These are phyloP conservation scores for Tetranychus urticae DNA, from an alignment of 1,140 invertebrate species.

Conservation along the genomic window DNA sequence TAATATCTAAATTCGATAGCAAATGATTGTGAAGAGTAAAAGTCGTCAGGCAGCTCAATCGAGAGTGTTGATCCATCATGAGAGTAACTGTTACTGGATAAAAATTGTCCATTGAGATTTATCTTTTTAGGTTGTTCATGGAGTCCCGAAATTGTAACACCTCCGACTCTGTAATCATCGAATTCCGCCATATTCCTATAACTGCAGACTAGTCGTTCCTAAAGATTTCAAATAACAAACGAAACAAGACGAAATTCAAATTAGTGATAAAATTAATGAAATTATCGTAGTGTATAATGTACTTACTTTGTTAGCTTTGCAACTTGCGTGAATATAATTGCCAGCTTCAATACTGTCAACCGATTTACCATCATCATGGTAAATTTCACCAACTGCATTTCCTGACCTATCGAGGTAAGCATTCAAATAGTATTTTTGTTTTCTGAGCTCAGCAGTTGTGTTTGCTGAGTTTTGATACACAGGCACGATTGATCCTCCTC, in stretches of 20 bases:
- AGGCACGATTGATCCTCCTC: constrained; percentile 46
- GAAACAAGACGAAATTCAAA: background rate
- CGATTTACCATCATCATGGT: constrained; percentile 47
- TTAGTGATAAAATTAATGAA: background rate
- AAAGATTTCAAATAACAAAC: background rate
- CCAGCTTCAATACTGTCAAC: background rate
- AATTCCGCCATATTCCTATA: background rate
- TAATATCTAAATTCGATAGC: background rate
- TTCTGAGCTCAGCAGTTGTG: constrained; percentile 36
- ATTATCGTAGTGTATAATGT: background rate
- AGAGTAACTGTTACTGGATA: background rate
- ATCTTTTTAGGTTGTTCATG: background rate
- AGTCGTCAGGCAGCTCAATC: background rate
- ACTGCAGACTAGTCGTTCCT: background rate
- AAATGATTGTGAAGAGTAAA: background rate
- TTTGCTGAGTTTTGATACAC: constrained; percentile 30
- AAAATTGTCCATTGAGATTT: background rate
- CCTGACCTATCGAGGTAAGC: constrained; percentile 28
- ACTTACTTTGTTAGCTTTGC: background rate
- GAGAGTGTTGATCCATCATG: background rate
- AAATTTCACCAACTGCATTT: constrained; percentile 36
- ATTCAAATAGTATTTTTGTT: constrained; percentile 32
- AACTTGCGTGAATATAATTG: background rate
- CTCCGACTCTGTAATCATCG: background rate
- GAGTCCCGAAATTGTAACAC: background rate